Evolutionary conservation across 1,140 invertebrate genomes (phyloP), one percentile per base, ranked within the genome.

Genomic region (Sinonovacula constricta): DNA sequence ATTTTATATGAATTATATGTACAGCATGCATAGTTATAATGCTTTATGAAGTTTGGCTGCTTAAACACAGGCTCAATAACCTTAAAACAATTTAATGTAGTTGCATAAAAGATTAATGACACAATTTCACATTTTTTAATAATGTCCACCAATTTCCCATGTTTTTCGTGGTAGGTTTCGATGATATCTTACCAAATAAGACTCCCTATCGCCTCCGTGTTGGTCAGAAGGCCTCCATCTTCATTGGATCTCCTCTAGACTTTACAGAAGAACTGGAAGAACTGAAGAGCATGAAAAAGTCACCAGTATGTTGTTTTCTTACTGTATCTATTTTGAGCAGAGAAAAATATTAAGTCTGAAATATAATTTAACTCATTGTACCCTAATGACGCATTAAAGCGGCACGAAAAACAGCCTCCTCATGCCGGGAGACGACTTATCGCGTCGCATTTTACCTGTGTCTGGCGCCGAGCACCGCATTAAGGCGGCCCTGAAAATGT

Each of bases 241-340:
- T 28, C 22, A 26, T 26, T 26, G 24, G 26, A 60, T 5, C 24
- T 18, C 26, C 5, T 14, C 18, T 67, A 49, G 24, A 36, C 31
- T 28, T 36, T 1, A n/a, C 49, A 3, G 65, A 67, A n/a, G 45
- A 67, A 28, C 10, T 53, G 18, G 39, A 49, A 18, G 39, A 30
- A 0, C 39, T 49, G 39, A 67, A 31, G 53, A 53, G 10, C 15
- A 31, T 26, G 15, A 18, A 59, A 24, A 57, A 56, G 12, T 30
- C 67, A 30, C 67, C 49, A 22, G 67, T 70, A 57, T 12, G 10
- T n/a, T n/a, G n/a, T n/a, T n/a, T n/a, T n/a, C n/a, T n/a, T n/a
- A n/a, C n/a, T n/a, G n/a, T n/a, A n/a, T n/a, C n/a, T n/a, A n/a
- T n/a, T n/a, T n/a, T n/a, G n/a, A n/a, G n/a, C n/a, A n/a, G n/a